phyloP scores from a whole-genome alignment of 2,888 invertebrate genomes.

The Schrankia costaestrigalis region DNA sequence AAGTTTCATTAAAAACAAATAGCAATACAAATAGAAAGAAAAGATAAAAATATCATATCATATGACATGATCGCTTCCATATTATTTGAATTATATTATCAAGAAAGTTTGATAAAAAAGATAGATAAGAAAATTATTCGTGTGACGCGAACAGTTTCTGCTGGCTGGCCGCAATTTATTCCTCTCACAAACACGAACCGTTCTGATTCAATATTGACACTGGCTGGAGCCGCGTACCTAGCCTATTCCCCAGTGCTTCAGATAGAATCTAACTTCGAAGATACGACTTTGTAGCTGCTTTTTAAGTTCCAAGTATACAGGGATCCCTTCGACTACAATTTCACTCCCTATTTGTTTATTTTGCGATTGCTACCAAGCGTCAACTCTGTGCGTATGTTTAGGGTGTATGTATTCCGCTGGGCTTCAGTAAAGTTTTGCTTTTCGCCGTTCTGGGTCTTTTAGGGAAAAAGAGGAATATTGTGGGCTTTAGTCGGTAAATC shows the following conservation, averaged over 20 bases:
- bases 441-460: too few relatives aligned
- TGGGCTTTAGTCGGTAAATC: too few relatives aligned
- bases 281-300: slow-evolving; percentile 51
- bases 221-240: slow-evolving; percentile 54
- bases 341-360: slow-evolving; percentile 38
- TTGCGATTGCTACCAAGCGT: slow-evolving; percentile 27
- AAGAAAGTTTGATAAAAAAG: slow-evolving; percentile 38
- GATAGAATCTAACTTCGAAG: slow-evolving; percentile 53
- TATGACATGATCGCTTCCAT: slow-evolving; percentile 24
- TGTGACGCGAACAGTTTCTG: slow-evolving; percentile 57
- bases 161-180: slow-evolving; percentile 67
- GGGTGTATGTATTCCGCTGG: too few relatives aligned
- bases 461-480: too few relatives aligned
- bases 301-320: slow-evolving; percentile 43
- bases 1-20: too few relatives aligned
- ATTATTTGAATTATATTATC: slow-evolving; percentile 35
- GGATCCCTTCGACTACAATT: slow-evolving; percentile 31
- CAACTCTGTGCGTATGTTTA: slow-evolving; percentile 21
- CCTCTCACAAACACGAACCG: slow-evolving; percentile 68
- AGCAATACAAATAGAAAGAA: slow-evolving; percentile 12
- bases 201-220: slow-evolving; percentile 75
- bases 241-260: slow-evolving; percentile 57
- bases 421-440: too few relatives aligned
- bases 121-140: slow-evolving; percentile 58
- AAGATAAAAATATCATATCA: slow-evolving; percentile 35